phyloP scores from a whole-genome alignment of 2,888 invertebrate species.

The Lithophane ornitopus region DNA sequence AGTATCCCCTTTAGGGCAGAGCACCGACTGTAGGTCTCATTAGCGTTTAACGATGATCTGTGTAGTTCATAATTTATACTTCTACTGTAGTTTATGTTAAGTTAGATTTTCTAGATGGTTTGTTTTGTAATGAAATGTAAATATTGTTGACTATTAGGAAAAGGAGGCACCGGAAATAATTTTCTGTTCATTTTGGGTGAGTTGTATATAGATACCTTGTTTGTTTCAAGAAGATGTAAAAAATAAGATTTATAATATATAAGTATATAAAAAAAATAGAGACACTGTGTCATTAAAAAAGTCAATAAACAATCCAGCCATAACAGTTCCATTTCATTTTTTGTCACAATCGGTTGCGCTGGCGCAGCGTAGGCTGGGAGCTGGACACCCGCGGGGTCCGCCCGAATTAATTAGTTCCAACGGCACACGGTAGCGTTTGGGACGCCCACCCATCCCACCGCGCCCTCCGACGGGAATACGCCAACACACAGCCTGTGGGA shows the following conservation, averaged over 20 bases:
- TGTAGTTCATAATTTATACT: slow-evolving; percentile 54
- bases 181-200: not conserved
- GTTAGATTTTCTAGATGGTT: slow-evolving; percentile 23
- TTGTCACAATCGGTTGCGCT: slow-evolving; percentile 34
- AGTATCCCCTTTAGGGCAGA: slow-evolving; percentile 58
- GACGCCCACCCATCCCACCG: slow-evolving; percentile 69
- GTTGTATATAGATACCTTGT: not conserved
- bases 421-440: slow-evolving; percentile 56
- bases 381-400: slow-evolving; percentile 61
- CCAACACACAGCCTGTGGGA: not conserved
- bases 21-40: slow-evolving; percentile 56
- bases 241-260: not conserved
- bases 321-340: slow-evolving; percentile 22
- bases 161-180: not conserved
- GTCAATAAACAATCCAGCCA: not conserved
- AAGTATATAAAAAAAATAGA: not conserved
- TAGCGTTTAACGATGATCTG: slow-evolving; percentile 62
- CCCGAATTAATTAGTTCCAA: slow-evolving; percentile 68
- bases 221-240: not conserved
- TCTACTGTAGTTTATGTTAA: slow-evolving; percentile 36
- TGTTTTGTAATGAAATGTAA: not conserved
- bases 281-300: not conserved
- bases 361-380: slow-evolving; percentile 68
- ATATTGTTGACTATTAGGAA: not conserved
- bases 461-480: not conserved